Evolutionary conservation across 1,140 invertebrate genomes (phyloP).

Genomic region (Drosophila fuyamai): DNA sequence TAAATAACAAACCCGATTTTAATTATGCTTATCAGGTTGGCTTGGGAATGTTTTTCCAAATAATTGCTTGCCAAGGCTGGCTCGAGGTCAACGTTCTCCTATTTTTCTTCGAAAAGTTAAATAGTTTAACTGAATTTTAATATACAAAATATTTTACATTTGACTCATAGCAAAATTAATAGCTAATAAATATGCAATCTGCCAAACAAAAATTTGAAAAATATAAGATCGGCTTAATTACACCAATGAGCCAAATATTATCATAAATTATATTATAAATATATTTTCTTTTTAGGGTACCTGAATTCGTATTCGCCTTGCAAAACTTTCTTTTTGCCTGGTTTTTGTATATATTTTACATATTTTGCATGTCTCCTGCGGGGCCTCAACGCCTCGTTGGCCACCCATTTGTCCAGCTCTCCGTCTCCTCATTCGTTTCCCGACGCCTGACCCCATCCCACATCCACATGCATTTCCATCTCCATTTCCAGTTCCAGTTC

Average conservation of each 20-base stretch:
- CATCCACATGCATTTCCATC: not conserved
- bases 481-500: conserved; percentile 37
- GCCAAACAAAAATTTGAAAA: no score
- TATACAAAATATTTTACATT: no score
- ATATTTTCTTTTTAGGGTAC: conserved; percentile 5
- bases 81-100: no score
- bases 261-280: not conserved
- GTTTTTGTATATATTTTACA: conserved; percentile 26
- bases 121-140: no score
- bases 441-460: conserved; percentile 6
- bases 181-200: no score
- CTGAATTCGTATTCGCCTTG: not conserved
- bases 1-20: no score
- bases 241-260: no score
- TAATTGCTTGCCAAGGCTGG: no score
- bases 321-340: conserved; percentile 13
- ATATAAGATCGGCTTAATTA: no score
- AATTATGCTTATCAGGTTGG: not conserved
- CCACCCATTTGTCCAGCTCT: conserved; percentile 44
- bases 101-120: no score
- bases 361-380: conserved; percentile 48
- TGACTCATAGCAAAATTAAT: no score
- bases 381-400: conserved; percentile 40
- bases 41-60: no score
- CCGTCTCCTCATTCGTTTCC: not conserved